Evolutionary conservation across 2,888 invertebrate species (phyloP).

Genomic region (Cheilosia urbana): DNA sequence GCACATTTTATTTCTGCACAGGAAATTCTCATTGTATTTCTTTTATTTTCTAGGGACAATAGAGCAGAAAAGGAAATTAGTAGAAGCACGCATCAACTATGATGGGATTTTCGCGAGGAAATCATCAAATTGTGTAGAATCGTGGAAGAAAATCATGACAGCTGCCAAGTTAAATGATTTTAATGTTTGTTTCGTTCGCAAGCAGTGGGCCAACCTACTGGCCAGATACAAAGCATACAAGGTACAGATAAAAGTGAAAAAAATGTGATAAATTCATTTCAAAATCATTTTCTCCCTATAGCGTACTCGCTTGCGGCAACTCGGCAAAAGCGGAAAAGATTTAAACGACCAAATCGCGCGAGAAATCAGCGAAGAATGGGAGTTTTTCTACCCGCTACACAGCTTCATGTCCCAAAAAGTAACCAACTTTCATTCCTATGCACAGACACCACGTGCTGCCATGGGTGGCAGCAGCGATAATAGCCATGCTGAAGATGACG

Average conservation of each 20-base stretch:
- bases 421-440: conserved; percentile 82
- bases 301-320: conserved; percentile 76
- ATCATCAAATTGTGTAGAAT: conserved; percentile 79
- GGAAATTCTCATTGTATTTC: not conserved
- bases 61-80: conserved; percentile 81
- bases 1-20: conserved; percentile 2
- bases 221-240: conserved; percentile 81
- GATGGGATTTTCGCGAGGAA: conserved; percentile 80
- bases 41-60: conserved; percentile 79
- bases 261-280: not conserved
- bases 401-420: conserved; percentile 81
- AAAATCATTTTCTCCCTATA: conserved; percentile 23
- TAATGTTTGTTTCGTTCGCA: conserved; percentile 80
- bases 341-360: conserved; percentile 76
- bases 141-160: conserved; percentile 81
- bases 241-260: conserved; percentile 76
- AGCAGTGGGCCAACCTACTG: conserved; percentile 81
- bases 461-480: conserved; percentile 23
- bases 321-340: conserved; percentile 62
- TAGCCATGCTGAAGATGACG: conserved; percentile 17
- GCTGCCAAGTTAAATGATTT: conserved; percentile 80
- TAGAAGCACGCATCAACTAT: conserved; percentile 80
- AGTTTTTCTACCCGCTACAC: conserved; percentile 81
- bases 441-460: conserved; percentile 76
- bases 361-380: conserved; percentile 81